These are phyloP conservation scores for Thaumatotibia leucotreta DNA, from an alignment of 1,140 invertebrate species.

Conservation along the genomic window DNA sequence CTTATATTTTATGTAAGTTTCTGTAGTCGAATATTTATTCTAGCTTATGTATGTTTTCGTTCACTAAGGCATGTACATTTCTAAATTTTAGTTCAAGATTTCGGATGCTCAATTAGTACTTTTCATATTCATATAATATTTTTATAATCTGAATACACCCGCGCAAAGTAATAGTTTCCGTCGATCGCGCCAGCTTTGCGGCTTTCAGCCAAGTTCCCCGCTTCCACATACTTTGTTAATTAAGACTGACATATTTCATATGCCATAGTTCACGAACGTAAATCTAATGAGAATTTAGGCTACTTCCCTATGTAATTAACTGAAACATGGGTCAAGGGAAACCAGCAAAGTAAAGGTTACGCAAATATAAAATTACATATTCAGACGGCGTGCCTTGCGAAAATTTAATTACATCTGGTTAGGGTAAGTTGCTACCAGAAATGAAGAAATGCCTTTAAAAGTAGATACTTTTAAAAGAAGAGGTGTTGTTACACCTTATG, in stretches of 20 bases:
- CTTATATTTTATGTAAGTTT: no score
- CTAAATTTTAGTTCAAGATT: no score
- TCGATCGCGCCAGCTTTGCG: not conserved
- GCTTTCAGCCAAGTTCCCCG: not conserved
- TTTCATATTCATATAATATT: not conserved
- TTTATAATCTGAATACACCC: not conserved
- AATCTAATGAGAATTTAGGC: not conserved
- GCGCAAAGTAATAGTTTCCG: not conserved
- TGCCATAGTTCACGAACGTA: not conserved
- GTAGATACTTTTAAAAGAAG: no score
- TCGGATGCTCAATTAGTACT: no score
- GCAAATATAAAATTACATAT: slow-evolving; percentile 1
- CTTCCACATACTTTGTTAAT: not conserved
- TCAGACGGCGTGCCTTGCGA: not conserved
- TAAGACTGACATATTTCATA: not conserved
- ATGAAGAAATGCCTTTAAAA: not conserved
- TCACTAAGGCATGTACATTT: no score
- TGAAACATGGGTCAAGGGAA: not conserved
- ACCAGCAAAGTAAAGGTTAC: not conserved
- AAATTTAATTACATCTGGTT: not conserved
- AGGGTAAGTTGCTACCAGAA: not conserved
- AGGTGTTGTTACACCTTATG: no score
- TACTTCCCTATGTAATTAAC: not conserved
- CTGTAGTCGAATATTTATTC: no score
- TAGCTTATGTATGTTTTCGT: no score